Base-by-base conservation (phyloP, 2,113 vertebrate species). In the Albula goreensis region DNA sequence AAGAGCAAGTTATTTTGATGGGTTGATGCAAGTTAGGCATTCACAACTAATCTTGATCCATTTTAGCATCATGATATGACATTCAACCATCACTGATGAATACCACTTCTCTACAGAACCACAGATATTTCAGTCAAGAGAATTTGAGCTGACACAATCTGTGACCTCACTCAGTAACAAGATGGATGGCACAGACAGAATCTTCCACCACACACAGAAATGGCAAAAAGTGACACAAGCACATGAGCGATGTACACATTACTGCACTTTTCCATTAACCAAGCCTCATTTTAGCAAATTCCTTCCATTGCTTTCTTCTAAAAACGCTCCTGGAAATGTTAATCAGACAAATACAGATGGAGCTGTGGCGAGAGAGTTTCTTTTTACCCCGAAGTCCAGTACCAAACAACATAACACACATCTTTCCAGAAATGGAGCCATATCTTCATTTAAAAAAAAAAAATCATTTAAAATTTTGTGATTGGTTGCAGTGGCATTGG, bases 291-390 rank as follows among this genome's bases (percentile, higher is more conserved):
- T 66, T 66, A 22, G 3, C 17, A 66, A 66, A 66, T 66, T 66
- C 60, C 60, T 66, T 66, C 60, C 60, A 66, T 66, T 66, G 60
- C 17, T 3, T 22, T 66, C 60, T 22, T 66, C 60, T 7, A 3
- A 66, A 66, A 66, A 66, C 17, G 15, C 57, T 60, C 57, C 57
- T 60, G 57, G 57, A 60, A 60, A 66, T 66, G 60, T 66, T 66
- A 66, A 66, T 66, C 60, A 66, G 60, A 66, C 19, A 66, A 66
- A 66, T 66, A 66, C 60, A 66, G 60, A 66, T 66, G 60, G 60
- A 66, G 17, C 5, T 66, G 17, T 5, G 60, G 60, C 56, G 12
- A 3, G 56, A 15, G 15, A 63, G 60, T 0, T 19, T 2, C 60
- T 7, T 41, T 41, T 41, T 41, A 41, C 31, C 31, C 31, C 31